Percentiles rank a stretch among this genome's conserved stretches.
Conservation (phyloP, 53 echinoderm and acorn worm species). For the Henricia sp. region DNA sequence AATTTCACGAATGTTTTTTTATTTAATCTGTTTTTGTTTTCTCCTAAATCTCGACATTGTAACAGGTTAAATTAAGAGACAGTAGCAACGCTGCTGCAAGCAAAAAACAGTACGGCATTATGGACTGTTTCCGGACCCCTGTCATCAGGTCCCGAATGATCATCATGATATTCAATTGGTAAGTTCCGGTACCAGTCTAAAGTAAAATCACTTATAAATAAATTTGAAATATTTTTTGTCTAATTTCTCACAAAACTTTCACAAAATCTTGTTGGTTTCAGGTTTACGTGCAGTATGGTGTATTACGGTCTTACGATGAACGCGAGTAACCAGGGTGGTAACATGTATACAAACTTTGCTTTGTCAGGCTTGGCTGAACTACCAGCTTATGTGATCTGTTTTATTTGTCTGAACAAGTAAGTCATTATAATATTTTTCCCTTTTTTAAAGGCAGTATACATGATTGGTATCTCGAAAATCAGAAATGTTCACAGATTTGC, state of each 20-base stretch:
- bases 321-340: slow-evolving; percentile 82
- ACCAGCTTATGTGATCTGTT: slow-evolving; percentile 78
- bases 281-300: slow-evolving; percentile 93
- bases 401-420: slow-evolving; percentile 76
- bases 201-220: background rate
- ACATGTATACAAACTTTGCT: slow-evolving; percentile 84
- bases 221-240: no score
- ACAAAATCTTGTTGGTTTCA: slow-evolving; percentile 16
- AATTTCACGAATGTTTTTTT: no score
- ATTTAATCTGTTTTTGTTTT: no score
- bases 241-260: no score
- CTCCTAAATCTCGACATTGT: no score
- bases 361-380: slow-evolving; percentile 89
- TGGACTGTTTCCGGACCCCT: slow-evolving; percentile 88
- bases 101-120: slow-evolving; percentile 55
- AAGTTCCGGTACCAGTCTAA: slow-evolving; percentile 30
- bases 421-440: background rate
- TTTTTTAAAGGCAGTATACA: no score
- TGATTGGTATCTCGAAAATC: no score
- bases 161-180: slow-evolving; percentile 84
- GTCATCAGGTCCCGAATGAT: slow-evolving; percentile 78
- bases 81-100: slow-evolving; percentile 1
- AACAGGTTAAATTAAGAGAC: slow-evolving; percentile 29
- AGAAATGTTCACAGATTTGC: no score
- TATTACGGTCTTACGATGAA: slow-evolving; percentile 98